Evolutionary conservation across 2,797 vertebrate genomes (phyloP).

Genomic region (Dicrostonyx torquatus): DNA sequence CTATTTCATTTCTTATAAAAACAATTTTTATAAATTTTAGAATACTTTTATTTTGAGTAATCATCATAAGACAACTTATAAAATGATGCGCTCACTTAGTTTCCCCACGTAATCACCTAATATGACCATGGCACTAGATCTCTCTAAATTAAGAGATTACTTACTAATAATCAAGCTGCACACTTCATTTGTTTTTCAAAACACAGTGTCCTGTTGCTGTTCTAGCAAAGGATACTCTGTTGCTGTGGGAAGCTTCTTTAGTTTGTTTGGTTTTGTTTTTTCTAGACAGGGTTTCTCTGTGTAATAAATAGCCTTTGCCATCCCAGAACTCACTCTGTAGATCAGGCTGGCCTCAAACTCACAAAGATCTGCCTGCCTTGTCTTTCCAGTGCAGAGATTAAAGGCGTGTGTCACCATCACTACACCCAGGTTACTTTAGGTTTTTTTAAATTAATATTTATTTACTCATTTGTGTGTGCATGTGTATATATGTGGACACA

Average conservation of each 20-base stretch:
- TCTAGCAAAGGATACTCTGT: neutral
- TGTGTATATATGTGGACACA: neutral
- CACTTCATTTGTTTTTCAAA: neutral
- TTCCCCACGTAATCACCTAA: neutral
- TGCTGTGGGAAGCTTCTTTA: neutral
- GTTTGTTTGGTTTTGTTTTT: neutral
- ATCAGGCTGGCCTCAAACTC: neutral
- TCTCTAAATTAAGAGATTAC: slow-evolving; percentile 30
- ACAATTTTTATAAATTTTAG: neutral
- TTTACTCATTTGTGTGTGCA: neutral
- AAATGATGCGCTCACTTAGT: neutral
- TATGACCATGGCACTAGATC: neutral
- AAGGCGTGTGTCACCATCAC: neutral
- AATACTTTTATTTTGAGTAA: slow-evolving; percentile 30
- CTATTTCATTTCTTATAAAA: slow-evolving; percentile 24
- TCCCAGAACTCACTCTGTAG: neutral
- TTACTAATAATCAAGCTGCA: neutral
- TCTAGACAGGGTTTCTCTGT: neutral
- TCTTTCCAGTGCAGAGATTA: neutral
- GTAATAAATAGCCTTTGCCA: neutral
- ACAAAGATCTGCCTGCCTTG: neutral
- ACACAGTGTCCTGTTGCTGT: neutral
- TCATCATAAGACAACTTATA: slow-evolving; percentile 50
- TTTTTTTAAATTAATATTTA: neutral
- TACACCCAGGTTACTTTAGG: neutral